phyloP scores from a whole-genome alignment of 1,140 invertebrate genomes.

The Drosophila jambulina region DNA sequence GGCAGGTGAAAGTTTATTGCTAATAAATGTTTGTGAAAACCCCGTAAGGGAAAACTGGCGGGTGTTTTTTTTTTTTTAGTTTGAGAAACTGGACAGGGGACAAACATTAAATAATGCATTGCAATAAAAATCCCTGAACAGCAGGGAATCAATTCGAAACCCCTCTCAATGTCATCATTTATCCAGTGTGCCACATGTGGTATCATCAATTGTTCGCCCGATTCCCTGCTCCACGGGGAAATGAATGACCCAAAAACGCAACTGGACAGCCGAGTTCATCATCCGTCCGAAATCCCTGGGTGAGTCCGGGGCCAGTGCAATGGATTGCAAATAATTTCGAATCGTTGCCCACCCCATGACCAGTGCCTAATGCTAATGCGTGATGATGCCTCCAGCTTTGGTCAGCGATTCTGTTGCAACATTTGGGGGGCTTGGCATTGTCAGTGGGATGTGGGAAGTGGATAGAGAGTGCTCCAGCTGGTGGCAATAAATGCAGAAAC shows the following conservation, averaged over 20 bases:
- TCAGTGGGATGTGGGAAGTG: not conserved
- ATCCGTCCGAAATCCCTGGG: conserved; percentile 14
- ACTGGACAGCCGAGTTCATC: conserved; percentile 42
- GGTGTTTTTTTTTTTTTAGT: not conserved
- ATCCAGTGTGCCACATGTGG: conserved; percentile 27
- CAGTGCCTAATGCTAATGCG: conserved; percentile 46
- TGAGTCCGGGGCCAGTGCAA: conserved; percentile 22
- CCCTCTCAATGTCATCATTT: conserved; percentile 18
- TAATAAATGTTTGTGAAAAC: conserved; percentile 25
- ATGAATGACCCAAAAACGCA: conserved; percentile 43
- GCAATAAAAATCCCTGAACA: not conserved
- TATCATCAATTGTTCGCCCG: conserved; percentile 36
- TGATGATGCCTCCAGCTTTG: conserved; percentile 46
- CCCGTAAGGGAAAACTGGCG: not conserved
- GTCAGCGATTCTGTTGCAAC: conserved; percentile 32
- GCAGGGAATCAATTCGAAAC: conserved; percentile 22
- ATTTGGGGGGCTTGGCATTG: not conserved
- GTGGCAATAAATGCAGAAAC: conserved; percentile 53
- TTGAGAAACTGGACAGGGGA: not conserved
- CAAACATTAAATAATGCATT: not conserved
- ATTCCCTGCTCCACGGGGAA: conserved; percentile 6
- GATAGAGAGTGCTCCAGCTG: conserved; percentile 3
- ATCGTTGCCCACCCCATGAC: conserved; percentile 17
- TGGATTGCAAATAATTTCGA: conserved; percentile 46
- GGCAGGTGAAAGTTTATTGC: conserved; percentile 30